Base-by-base conservation (phyloP, 2,797 vertebrate genomes). In the Acanthurus leucopareius region DNA sequence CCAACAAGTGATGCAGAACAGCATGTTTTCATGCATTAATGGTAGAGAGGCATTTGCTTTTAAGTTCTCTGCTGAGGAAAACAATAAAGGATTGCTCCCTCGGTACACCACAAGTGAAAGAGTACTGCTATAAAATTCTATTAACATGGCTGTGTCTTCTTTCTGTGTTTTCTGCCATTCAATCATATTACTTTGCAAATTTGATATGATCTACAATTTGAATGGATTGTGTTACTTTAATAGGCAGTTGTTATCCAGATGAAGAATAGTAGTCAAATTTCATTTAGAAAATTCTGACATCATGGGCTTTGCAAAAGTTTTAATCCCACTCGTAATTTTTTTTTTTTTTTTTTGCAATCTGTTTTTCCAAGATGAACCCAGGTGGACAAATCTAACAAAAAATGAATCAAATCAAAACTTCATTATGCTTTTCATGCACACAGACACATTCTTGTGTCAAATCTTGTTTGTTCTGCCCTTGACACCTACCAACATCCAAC, bases 401-500 rank as follows among this genome's bases (percentile, higher is more conserved):
- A 20, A 70, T 69, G 51, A 69, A 54, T 60, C 10, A 73, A 58
- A 62, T 69, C 54, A 66, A 65, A 58, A 9, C 45, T 40, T 70
- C 20, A 51, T 73, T 28, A 69, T 8, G 3, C 4, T 32, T 62
- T 42, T 69, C 35, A 58, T 76, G 52, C 67, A 10, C 38, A 77
- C 49, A 80, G 75, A 75, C 53, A 52, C 60, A 8, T 11, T 65
- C 56, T 19, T 13, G 44, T 56, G 54, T 53, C 73, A 17, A 42
- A 22, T 74, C 42, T 22, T 59, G 25, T 77, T 65, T 59, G 17
- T 35, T 45, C 61, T 64, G 70, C 48, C 47, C 74, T 64, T 75
- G 64, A 74, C 79, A 71, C 61, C 71, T 25, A 19, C 44, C 19
- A 73, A n/a, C 68, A 49, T 79, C 74, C 65, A 73, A 17, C 62